Evolutionary conservation across 2,113 vertebrate genomes (phyloP).

Genomic region (Dasyurus viverrinus): DNA sequence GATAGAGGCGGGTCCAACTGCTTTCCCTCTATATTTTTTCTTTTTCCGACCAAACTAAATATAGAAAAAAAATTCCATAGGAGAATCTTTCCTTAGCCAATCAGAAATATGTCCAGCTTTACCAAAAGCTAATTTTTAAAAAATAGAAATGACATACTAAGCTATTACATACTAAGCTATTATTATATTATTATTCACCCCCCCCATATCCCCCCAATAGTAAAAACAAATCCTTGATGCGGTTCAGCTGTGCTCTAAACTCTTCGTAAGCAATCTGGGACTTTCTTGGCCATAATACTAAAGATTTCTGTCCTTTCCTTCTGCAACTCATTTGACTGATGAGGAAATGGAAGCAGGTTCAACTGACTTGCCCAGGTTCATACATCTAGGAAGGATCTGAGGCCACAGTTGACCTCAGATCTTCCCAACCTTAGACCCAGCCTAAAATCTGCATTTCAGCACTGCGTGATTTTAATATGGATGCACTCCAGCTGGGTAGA

Average conservation of each 20-base stretch:
- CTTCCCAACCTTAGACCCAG: background rate
- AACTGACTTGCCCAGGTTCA: background rate
- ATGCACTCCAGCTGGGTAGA: background rate
- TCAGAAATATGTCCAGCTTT: background rate
- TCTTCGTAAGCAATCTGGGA: too few species aligned
- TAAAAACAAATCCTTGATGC: background rate
- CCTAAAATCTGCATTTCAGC: background rate
- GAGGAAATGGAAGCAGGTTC: too few species aligned
- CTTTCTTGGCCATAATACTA: too few species aligned
- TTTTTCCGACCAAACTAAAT: conserved; percentile 97
- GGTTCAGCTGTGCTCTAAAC: too few species aligned
- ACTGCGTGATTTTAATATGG: background rate
- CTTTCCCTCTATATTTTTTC: conserved; percentile 96
- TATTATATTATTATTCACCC: too few species aligned
- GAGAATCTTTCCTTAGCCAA: background rate
- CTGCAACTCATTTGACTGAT: too few species aligned
- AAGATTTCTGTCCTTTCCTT: too few species aligned
- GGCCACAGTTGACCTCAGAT: background rate
- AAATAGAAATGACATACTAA: background rate
- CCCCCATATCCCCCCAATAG: background rate
- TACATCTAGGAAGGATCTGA: background rate
- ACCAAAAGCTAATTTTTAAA: background rate
- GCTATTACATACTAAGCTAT: too few species aligned
- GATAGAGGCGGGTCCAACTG: conserved; percentile 85
- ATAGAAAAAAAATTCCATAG: conserved; percentile 48